Evolutionary conservation across 2,888 invertebrate species (phyloP).

Genomic region (Acleris sparsana): DNA sequence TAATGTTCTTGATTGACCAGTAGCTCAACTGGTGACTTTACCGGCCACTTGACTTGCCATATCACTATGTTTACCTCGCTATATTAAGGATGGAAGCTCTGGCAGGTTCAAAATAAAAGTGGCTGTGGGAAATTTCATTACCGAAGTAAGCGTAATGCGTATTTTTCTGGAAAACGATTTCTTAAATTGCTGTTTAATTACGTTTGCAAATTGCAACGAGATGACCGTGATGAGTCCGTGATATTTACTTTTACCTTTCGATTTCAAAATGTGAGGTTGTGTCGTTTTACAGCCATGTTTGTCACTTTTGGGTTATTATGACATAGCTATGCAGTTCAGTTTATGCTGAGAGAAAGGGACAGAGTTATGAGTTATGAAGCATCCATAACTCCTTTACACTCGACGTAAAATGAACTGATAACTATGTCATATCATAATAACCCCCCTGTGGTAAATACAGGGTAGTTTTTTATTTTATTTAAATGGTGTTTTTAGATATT

Average conservation of each 20-base stretch:
- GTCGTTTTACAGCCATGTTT: not conserved
- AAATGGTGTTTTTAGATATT: not conserved
- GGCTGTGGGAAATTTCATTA: slow-evolving; percentile 22
- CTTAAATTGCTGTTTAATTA: slow-evolving; percentile 2
- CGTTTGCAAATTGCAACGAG: not conserved
- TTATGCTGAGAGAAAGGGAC: too few relatives aligned
- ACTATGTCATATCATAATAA: too few relatives aligned
- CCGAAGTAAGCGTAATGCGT: slow-evolving; percentile 4
- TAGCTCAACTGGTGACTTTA: slow-evolving; percentile 15
- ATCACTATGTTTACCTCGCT: not conserved
- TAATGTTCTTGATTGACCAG: slow-evolving; percentile 22
- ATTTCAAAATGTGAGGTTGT: not conserved
- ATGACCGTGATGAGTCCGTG: not conserved
- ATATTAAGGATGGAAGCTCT: slow-evolving; percentile 7
- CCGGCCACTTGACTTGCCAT: slow-evolving; percentile 8
- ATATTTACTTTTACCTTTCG: not conserved
- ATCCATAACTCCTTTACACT: too few relatives aligned
- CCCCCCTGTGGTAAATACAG: not conserved
- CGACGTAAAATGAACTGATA: too few relatives aligned
- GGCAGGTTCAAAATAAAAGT: slow-evolving; percentile 18
- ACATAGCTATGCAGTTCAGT: too few relatives aligned
- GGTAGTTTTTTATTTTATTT: slow-evolving; percentile 3
- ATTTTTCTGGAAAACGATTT: slow-evolving; percentile 11
- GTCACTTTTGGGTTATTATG: not conserved
- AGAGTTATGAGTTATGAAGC: too few relatives aligned